These are phyloP conservation scores for Engraulis encrasicolus DNA, from an alignment of 2,113 vertebrate genomes.

Conservation along the genomic window DNA sequence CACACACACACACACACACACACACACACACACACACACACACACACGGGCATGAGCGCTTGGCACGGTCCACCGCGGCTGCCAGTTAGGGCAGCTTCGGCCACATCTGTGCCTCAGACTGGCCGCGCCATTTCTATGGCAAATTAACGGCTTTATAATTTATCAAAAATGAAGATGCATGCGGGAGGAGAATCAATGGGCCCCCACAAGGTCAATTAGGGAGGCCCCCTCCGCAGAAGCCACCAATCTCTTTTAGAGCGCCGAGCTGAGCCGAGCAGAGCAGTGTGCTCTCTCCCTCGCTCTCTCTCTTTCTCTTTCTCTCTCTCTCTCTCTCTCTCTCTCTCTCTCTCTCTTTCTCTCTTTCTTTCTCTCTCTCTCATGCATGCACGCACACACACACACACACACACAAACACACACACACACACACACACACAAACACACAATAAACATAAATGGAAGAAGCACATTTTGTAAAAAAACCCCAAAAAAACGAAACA, in stretches of 20 bases:
- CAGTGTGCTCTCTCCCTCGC: too few species aligned
- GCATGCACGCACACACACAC: too few species aligned
- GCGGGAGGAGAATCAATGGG: slow-evolving; percentile 92
- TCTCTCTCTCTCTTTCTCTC: too few species aligned
- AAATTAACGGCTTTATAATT: slow-evolving; percentile 99
- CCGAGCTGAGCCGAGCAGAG: too few species aligned
- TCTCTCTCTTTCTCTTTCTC: too few species aligned
- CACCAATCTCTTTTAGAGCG: slow-evolving; percentile 42
- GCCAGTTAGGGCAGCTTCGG: slow-evolving; percentile 84
- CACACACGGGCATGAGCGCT: slow-evolving; percentile 72
- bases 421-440: too few species aligned
- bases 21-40: background rate
- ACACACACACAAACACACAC: too few species aligned
- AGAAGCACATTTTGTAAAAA: too few species aligned
- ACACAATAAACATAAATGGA: too few species aligned
- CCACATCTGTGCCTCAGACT: slow-evolving; percentile 96
- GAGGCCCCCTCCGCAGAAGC: slow-evolving; percentile 61
- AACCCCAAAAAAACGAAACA: too few species aligned
- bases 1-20: slow-evolving; percentile 17
- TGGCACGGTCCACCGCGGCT: slow-evolving; percentile 83
- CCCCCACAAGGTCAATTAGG: slow-evolving; percentile 96
- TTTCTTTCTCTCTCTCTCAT: too few species aligned
- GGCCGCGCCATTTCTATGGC: slow-evolving; percentile 94
- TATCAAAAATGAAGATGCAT: slow-evolving; percentile 98
- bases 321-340: too few species aligned